Conservation (phyloP, 2,797 vertebrate species). For the Salarias fasciatus region DNA sequence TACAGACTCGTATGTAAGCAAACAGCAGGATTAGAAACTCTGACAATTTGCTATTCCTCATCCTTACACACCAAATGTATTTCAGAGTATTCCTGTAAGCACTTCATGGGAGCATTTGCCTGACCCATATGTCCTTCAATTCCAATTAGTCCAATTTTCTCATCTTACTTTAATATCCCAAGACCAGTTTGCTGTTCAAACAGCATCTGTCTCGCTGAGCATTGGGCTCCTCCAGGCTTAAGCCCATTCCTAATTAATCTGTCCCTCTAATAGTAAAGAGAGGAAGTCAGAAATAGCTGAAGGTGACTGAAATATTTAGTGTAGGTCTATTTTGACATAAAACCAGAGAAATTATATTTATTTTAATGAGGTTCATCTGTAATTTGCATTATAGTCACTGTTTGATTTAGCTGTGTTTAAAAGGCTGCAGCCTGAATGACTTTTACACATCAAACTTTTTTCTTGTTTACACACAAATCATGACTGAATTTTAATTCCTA, state of each 20-base stretch:
- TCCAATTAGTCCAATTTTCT: slow-evolving; percentile 58
- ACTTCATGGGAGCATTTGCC: slow-evolving; percentile 3
- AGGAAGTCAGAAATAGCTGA: slow-evolving; percentile 44
- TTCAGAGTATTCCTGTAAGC: slow-evolving; percentile 18
- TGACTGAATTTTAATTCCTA: too few relatives aligned
- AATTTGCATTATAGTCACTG: slow-evolving; percentile 4
- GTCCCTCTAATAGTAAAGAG: slow-evolving; percentile 35
- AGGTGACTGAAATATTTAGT: slow-evolving; percentile 43
- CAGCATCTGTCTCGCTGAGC: slow-evolving; percentile 53
- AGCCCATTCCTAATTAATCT: slow-evolving; percentile 63
- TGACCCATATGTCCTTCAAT: slow-evolving; percentile 57
- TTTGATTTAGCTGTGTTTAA: slow-evolving; percentile 9
- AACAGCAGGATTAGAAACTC: too few relatives aligned
- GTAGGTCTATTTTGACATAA: slow-evolving; percentile 25
- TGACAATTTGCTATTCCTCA: not conserved
- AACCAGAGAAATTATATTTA: too few relatives aligned
- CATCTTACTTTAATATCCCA: slow-evolving; percentile 56
- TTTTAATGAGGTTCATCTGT: slow-evolving; percentile 14
- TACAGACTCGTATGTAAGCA: too few relatives aligned
- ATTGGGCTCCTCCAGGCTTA: slow-evolving; percentile 50
- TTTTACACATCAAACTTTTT: not conserved
- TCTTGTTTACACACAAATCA: not conserved
- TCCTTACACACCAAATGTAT: slow-evolving; percentile 7
- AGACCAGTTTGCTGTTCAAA: slow-evolving; percentile 60
- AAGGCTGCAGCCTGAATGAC: not conserved